Conservation (phyloP, 2,113 vertebrate genomes). For the Centropristis striata region DNA sequence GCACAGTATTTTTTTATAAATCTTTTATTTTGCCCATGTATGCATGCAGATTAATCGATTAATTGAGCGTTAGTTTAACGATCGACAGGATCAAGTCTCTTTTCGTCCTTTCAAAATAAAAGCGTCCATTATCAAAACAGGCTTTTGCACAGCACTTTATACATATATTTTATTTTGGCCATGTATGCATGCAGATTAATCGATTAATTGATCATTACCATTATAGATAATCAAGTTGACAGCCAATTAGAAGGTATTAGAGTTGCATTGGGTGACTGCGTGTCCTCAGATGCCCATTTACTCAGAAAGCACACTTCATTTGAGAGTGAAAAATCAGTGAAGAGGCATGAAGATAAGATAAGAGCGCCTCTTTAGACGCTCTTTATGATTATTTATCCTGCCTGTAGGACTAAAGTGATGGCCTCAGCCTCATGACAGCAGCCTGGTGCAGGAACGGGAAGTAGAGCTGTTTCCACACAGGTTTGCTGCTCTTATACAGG, state of each 20-base stretch:
- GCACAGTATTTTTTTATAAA: no score
- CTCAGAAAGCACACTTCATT: conserved; percentile 43
- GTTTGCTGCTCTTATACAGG: conserved; percentile 48
- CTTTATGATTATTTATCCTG: conserved; percentile 62
- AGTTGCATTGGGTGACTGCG: conserved; percentile 21
- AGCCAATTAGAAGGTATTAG: conserved; percentile 19
- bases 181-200: no score
- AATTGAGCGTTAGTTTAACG: no score
- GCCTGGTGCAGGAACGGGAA: conserved; percentile 55
- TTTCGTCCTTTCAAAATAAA: no score
- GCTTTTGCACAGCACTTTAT: no score
- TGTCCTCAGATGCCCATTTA: conserved; percentile 42
- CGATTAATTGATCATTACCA: no score
- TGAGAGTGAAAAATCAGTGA: conserved; percentile 37
- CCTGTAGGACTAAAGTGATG: conserved; percentile 47
- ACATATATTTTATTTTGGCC: no score
- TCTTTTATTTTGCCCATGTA: no score
- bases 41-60: no score
- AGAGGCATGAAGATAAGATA: conserved; percentile 43
- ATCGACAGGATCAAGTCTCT: no score
- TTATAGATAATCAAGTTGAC: no score
- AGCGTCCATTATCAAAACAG: no score
- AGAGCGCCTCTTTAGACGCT: conserved; percentile 47
- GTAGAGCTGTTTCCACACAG: conserved; percentile 55
- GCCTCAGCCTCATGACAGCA: conserved; percentile 54